Evolutionary conservation across 2,113 vertebrate species (phyloP), one percentile per base, ranked within the genome.

Genomic region (Anseranas semipalmata): DNA sequence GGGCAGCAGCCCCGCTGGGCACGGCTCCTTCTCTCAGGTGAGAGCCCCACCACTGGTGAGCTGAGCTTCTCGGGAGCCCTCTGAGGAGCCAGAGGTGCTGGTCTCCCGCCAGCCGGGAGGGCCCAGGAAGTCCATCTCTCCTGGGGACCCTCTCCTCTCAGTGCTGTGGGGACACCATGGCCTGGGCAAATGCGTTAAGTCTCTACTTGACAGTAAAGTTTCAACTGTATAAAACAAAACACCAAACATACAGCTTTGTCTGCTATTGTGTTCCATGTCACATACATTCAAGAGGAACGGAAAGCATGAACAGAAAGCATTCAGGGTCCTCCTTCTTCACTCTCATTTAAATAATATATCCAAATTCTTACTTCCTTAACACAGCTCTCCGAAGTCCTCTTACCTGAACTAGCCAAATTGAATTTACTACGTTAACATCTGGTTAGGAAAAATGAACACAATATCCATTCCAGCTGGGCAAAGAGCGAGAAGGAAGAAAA

Each of bases 141-240:
- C 20, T 67, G 55, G 37, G 25, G 15, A 65, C 2, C 2, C 2
- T 1, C 6, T 21, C 2, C 2, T 1, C 6, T 21, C 5, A 18
- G 15, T 53, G 30, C 46, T 25, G 9, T 2, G 10, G 27, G 5
- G 24, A 50, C 0, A 0, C 48, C 5, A 24, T 3, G 5, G 2
- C 0, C 2, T 13, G 8, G 20, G 71, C 10, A 58, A 74, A 68
- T 3, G 2, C 7, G 0, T 37, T 6, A 46, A 43, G 5, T 43
- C 27, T 60, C 20, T 3, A 19, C 20, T 43, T 59, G 21, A 18
- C 30, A 22, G 5, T 65, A 13, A 74, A 19, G 15, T 25, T 85
- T 15, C 3, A 3, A 15, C 24, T 1, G 1, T 2, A 27, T 4
- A 7, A 50, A 87, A 59, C 21, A 39, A 55, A 37, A 5, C 7